A percentile compares a stretch with the other conserved stretches of the same genome.
phyloP scores from a whole-genome alignment of 2,797 vertebrate species.

The Scarus forsteni region DNA sequence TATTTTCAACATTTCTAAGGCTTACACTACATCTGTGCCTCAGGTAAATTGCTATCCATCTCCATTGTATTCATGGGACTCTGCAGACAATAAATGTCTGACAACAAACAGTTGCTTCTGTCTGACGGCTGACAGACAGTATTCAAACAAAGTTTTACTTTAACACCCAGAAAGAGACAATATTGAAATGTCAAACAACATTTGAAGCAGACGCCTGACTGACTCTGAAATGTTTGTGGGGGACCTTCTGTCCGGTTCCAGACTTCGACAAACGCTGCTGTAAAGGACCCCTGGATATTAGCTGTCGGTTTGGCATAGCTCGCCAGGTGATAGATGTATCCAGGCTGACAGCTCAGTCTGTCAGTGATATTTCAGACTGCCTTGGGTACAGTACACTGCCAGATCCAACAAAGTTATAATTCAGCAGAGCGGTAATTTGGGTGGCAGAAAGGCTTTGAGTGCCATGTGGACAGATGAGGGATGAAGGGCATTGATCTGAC shows the following conservation, averaged over 20 bases:
- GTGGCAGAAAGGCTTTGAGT: conserved; percentile 80
- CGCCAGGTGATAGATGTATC: conserved; percentile 67
- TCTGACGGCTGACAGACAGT: neutral
- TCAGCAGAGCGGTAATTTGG: conserved; percentile 85
- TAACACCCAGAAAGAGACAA: conserved; percentile 10
- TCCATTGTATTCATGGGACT: too few relatives aligned
- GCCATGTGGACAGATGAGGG: conserved; percentile 74
- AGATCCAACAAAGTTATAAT: conserved; percentile 81
- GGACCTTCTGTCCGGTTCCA: conserved; percentile 52
- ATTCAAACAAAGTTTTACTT: conserved; percentile 11
- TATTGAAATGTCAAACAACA: conserved; percentile 38
- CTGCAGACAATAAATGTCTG: neutral
- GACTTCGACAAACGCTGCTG: conserved; percentile 55
- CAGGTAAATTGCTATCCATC: neutral
- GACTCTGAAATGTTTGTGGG: conserved; percentile 54
- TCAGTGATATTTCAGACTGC: conserved; percentile 75
- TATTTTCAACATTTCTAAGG: too few relatives aligned
- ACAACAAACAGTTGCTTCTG: neutral
- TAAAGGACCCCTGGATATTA: conserved; percentile 67
- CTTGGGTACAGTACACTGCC: conserved; percentile 74
- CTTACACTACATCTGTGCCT: neutral
- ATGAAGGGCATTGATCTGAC: conserved; percentile 81
- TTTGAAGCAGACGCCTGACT: conserved; percentile 34
- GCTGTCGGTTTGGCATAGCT: conserved; percentile 58
- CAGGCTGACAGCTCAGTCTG: conserved; percentile 63